phyloP scores from a whole-genome alignment of 1,140 invertebrate genomes.

The Anastrepha ludens region DNA sequence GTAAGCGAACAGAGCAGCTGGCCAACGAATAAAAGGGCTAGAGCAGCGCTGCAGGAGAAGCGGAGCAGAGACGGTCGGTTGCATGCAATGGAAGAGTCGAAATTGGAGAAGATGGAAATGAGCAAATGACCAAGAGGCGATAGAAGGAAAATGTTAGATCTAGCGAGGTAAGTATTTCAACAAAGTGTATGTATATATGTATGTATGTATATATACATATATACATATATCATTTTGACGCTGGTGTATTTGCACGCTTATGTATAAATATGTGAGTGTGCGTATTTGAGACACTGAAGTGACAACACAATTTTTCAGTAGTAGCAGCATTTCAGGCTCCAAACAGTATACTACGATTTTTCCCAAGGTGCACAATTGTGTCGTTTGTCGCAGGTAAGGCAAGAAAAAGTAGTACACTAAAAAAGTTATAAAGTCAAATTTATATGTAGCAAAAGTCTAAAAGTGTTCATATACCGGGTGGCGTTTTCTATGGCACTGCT shows the following conservation, averaged over 20 bases:
- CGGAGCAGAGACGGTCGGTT: background rate
- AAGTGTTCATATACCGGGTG: background rate
- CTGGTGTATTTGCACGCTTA: no score
- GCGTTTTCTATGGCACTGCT: background rate
- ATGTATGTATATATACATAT: no score
- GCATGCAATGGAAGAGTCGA: background rate
- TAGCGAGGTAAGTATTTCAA: background rate
- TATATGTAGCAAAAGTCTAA: background rate
- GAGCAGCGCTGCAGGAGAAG: background rate
- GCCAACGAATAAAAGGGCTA: background rate
- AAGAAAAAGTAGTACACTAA: background rate
- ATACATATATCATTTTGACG: no score
- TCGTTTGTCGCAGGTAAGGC: background rate
- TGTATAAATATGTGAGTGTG: background rate
- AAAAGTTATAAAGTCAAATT: background rate
- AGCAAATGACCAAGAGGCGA: slow-evolving; percentile 11
- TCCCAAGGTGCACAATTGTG: background rate
- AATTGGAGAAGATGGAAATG: slow-evolving; percentile 9
- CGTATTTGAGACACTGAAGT: background rate
- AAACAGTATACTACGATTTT: background rate
- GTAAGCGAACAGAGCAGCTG: background rate
- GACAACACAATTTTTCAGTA: background rate
- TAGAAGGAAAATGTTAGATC: slow-evolving; percentile 1
- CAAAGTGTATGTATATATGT: background rate
- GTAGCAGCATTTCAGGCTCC: background rate